phyloP scores from a whole-genome alignment of 2,888 invertebrate species.

The Malthinus seriepunctatus region DNA sequence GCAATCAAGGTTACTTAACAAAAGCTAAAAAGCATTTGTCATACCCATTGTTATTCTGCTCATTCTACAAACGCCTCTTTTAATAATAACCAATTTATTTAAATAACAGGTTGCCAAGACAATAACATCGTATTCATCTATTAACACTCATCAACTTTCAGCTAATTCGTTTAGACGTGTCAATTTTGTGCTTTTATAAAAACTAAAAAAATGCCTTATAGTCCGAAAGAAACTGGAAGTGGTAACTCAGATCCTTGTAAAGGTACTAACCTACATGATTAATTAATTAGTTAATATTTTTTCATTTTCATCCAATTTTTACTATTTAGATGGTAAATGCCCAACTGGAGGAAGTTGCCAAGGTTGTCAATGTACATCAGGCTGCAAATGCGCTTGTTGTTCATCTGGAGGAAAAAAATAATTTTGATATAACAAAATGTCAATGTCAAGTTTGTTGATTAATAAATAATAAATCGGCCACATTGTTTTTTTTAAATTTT shows the following conservation, averaged over 20 bases:
- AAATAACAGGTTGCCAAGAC: no score
- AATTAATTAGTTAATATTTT: neutral
- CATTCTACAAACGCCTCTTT: no score
- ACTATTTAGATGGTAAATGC: slow-evolving; percentile 30
- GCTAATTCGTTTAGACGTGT: no score
- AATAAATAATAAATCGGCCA: neutral
- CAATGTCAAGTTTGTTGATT: neutral
- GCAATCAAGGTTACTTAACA: no score
- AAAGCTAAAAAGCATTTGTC: no score
- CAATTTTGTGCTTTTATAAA: neutral
- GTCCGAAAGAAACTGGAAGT: slow-evolving; percentile 6
- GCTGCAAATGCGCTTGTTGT: slow-evolving; percentile 25
- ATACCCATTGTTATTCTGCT: no score
- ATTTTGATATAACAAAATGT: neutral
- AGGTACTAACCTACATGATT: slow-evolving; percentile 3
- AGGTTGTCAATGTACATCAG: slow-evolving; percentile 19
- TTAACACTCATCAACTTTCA: no score
- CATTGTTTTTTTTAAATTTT: neutral
- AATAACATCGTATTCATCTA: no score
- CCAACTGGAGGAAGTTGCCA: slow-evolving; percentile 10
- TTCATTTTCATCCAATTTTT: no score
- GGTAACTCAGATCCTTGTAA: slow-evolving; percentile 17
- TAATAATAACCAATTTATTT: no score
- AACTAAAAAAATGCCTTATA: slow-evolving; percentile 5
- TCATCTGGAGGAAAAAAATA: slow-evolving; percentile 10